Evolutionary conservation across 23 tunicate genomes (phyloP), one percentile per base, ranked within the genome.

Genomic region (Phallusia fumigata): DNA sequence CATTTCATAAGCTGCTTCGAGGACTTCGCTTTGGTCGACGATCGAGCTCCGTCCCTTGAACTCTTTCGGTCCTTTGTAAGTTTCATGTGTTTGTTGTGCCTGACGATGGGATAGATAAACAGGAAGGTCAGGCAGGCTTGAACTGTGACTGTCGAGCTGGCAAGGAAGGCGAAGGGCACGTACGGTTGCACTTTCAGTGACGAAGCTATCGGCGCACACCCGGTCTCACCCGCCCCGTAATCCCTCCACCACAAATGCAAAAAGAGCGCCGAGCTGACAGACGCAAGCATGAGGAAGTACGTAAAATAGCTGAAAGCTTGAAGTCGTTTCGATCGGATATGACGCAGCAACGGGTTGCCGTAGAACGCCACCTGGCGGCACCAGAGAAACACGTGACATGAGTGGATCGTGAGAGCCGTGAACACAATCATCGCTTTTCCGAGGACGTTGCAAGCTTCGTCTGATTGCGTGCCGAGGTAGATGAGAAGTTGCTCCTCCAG

Each of bases 161-260:
- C 82, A 30, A 89, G 76, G 24, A 89, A 80, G 0, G 80, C 84
- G 64, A 85, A 89, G 19, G 94, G 88, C 34, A 89, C 73, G 30
- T 35, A 74, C 16, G 78, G 53, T 6, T 80, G 36, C 8, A 84
- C 75, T 34, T 45, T 52, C 35, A 81, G n/a, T 11, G 83, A 52
- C 8, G 51, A 84, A 0, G 22, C 22, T 51, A 6, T 31, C 1
- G 88, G 30, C n/a, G 85, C 36, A 40, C 94, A 89, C 80, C 49
- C 76, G 19, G 80, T 80, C 22, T 52, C 82, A 0, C 33, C 50
- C 0, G 77, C 33, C 21, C 16, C 72, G 64, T 82, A 89, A 75
- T 89, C 94, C 45, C 94, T 84, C 94, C 94, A 89, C 87, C 84
- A 81, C 72, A 89, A 36, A 80, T 79, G 87, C 65, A 89, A 31